Evolutionary conservation across 2,797 vertebrate genomes (phyloP).

Genomic region (Brachyrhaphis roseni): DNA sequence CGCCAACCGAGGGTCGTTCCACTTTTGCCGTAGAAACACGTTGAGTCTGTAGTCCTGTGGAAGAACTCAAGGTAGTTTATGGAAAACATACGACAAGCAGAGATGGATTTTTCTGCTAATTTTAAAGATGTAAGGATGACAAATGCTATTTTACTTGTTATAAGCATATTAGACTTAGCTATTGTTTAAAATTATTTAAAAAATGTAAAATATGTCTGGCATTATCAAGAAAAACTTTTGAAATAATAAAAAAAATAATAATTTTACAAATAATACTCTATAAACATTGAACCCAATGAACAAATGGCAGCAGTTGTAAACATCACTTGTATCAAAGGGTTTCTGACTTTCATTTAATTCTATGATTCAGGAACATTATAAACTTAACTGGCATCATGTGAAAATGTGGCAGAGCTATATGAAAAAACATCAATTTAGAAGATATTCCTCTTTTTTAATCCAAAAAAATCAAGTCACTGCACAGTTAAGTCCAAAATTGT

Average conservation of each 20-base stretch:
- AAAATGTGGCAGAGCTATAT: background rate
- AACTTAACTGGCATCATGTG: background rate
- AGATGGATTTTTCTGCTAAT: constrained; percentile 11
- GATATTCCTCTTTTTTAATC: background rate
- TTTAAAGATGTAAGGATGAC: constrained; percentile 4
- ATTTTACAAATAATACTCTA: background rate
- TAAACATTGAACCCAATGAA: background rate
- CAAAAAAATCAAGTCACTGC: background rate
- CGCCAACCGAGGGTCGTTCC: constrained; percentile 92
- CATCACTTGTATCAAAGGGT: background rate
- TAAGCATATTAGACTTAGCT: background rate
- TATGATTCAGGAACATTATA: background rate
- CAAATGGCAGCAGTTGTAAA: background rate
- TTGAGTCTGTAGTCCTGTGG: constrained; percentile 92
- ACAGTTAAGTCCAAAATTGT: background rate
- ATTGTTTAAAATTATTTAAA: background rate
- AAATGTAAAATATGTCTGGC: background rate
- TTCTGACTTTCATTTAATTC: background rate
- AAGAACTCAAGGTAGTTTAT: constrained; percentile 41
- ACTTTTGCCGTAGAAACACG: constrained; percentile 92
- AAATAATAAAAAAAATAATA: background rate
- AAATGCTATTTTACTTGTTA: background rate
- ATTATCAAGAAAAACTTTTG: background rate
- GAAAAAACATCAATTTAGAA: background rate
- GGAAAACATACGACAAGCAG: constrained; percentile 25